phyloP scores from a whole-genome alignment of 92 coral and sea anemone genomes.

The Paragorgia papillata region DNA sequence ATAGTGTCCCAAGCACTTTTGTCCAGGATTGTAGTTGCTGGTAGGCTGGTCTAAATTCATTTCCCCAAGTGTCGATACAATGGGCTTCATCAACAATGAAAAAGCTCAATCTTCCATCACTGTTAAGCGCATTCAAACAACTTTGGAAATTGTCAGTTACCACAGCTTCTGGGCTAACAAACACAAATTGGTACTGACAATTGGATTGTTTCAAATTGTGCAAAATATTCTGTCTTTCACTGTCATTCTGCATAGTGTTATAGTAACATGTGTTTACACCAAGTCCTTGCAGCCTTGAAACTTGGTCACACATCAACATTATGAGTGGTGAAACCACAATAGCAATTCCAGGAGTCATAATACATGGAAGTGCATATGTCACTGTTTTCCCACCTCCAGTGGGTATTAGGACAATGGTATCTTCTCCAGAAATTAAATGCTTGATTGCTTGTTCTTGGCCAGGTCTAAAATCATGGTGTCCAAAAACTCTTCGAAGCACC shows the following conservation, averaged over 20 bases:
- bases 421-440: conserved; percentile 26
- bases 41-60: conserved; percentile 54
- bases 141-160: conserved; percentile 33
- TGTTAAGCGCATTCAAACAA: conserved; percentile 17
- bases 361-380: conserved; percentile 33
- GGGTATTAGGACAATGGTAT: conserved; percentile 48
- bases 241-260: conserved; percentile 21
- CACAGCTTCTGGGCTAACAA: conserved; percentile 40
- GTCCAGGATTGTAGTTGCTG: too few species aligned
- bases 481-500: conserved; percentile 19
- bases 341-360: conserved; percentile 19
- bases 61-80: conserved; percentile 55
- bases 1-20: too few species aligned
- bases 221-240: conserved; percentile 27
- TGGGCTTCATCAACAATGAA: conserved; percentile 34
- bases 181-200: conserved; percentile 37
- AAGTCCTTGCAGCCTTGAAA: conserved; percentile 7
- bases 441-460: conserved; percentile 29
- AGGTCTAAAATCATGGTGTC: conserved; percentile 38
- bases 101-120: background rate
- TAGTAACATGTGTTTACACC: conserved; percentile 38
- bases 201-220: conserved; percentile 30
- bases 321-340: conserved; percentile 31
- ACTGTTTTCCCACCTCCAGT: conserved; percentile 59
- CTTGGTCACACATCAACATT: conserved; percentile 39